phyloP scores from a whole-genome alignment of 2,797 vertebrate species.

The Telmatherina bonti region DNA sequence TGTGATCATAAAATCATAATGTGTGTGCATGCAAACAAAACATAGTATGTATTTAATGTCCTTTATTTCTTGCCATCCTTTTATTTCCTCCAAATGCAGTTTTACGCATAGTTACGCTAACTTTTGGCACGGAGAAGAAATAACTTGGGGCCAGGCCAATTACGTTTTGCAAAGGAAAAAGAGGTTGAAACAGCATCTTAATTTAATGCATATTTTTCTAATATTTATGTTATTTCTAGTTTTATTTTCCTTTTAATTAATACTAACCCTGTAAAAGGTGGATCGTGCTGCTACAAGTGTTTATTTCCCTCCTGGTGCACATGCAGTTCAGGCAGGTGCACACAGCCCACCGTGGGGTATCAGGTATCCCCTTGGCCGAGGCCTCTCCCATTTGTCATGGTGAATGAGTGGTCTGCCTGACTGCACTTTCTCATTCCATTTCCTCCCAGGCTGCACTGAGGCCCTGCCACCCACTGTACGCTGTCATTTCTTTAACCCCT shows the following conservation, averaged over 20 bases:
- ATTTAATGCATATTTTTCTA: neutral
- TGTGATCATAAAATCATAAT: neutral
- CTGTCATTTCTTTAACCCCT: conserved; percentile 81
- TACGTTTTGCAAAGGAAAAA: neutral
- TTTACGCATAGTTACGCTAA: neutral
- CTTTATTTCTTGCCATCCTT: neutral
- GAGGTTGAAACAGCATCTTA: neutral
- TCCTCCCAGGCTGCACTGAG: conserved; percentile 78
- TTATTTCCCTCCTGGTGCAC: conserved; percentile 73
- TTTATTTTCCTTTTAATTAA: conserved; percentile 12
- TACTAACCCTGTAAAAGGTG: conserved; percentile 25
- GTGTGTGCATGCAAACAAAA: neutral
- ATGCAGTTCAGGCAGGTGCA: conserved; percentile 74
- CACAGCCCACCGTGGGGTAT: conserved; percentile 75
- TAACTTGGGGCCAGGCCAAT: neutral
- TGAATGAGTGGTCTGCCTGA: conserved; percentile 84
- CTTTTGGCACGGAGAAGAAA: neutral
- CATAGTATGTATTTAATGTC: neutral
- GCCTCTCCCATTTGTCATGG: conserved; percentile 84
- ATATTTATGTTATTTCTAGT: neutral
- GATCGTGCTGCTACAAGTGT: conserved; percentile 63
- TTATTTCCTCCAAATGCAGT: neutral
- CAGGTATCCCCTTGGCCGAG: conserved; percentile 79
- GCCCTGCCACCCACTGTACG: conserved; percentile 82
- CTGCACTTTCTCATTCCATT: conserved; percentile 86